A percentile compares a stretch with the other conserved stretches of the same genome.
Evolutionary conservation across 2,113 vertebrate species (phyloP).

Genomic region (Microcebus lehilahytsara): DNA sequence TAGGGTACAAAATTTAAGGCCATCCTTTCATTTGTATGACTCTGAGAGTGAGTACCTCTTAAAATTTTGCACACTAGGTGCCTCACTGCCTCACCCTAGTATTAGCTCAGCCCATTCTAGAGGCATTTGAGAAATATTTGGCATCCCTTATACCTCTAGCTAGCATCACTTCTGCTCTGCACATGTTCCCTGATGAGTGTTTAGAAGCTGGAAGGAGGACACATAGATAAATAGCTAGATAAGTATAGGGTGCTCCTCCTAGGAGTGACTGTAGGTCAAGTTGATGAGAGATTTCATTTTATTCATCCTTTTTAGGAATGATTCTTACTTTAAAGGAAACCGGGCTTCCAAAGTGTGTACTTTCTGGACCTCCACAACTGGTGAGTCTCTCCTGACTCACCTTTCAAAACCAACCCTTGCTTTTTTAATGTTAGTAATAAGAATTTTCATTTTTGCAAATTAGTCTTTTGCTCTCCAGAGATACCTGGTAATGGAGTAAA

Average conservation of each 20-base stretch:
- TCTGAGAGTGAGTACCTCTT: not conserved
- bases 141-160: not conserved
- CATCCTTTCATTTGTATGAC: too few species aligned
- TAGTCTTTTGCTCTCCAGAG: not conserved
- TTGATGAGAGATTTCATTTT: not conserved
- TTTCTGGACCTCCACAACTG: constrained; percentile 95
- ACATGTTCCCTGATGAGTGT: not conserved
- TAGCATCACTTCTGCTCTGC: not conserved
- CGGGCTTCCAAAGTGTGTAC: constrained; percentile 90
- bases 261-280: fast-evolving
- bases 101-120: not conserved
- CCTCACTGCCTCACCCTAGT: not conserved
- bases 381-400: constrained; percentile 83
- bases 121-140: not conserved
- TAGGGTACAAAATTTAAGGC: not conserved
- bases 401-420: not conserved
- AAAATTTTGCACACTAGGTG: not conserved
- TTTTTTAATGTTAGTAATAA: not conserved
- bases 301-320: constrained; percentile 86
- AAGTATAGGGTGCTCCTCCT: too few species aligned
- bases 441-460: not conserved
- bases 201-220: not conserved
- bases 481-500: not conserved
- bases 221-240: not conserved
- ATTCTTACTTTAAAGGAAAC: constrained; percentile 93